Base-by-base conservation (phyloP, 2,113 vertebrate genomes). In the Tricholaema leucomelas region DNA sequence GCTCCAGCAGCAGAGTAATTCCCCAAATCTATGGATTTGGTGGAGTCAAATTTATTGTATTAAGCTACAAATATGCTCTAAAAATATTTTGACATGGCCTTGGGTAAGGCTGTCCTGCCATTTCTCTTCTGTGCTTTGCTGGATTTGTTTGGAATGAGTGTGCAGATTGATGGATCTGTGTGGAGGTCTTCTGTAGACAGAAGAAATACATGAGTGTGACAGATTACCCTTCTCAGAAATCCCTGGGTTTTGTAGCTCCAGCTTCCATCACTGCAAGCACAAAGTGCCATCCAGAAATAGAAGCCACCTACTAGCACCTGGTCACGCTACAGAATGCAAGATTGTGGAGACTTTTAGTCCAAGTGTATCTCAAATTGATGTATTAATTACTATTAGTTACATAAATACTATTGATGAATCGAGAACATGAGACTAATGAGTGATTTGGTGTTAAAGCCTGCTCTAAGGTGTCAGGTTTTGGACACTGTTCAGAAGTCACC, bases 1-100 rank as follows among this genome's bases (percentile, higher is more conserved):
- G 63, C 86, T 93, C 44, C 66, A 81, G 83, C 70, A 81, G 74
- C 71, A 80, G 50, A 89, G 93, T 85, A 88, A 84, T 91, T 91
- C 71, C 63, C 50, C 6, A 56, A 85, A 92, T 92, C 82, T 91
- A 2, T 85, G 46, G 64, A 85, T 91, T 82, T 6, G 8, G 59
- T 82, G 36, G 52, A 67, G 66, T 55, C 31, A 64, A 73, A 83
- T 66, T 66, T 59, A 58, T 85, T 4, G 64, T 69, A 42, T 9
- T 79, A 69, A 87, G 92, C 64, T 91, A 17, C 46, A 46, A 79
- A 73, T 79, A 42, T 50, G 21, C 78, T 82, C 60, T 84, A 44
- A 44, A 90, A 86, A 71, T 85, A 10, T 33, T 93, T 86, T 50
- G 24, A 88, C 25, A 28, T 59, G 63, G 81, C 91, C 71, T 85